Evolutionary conservation across 2,113 vertebrate genomes (phyloP), one percentile per base, ranked within the genome.

Genomic region (Brachionichthys hirsutus): DNA sequence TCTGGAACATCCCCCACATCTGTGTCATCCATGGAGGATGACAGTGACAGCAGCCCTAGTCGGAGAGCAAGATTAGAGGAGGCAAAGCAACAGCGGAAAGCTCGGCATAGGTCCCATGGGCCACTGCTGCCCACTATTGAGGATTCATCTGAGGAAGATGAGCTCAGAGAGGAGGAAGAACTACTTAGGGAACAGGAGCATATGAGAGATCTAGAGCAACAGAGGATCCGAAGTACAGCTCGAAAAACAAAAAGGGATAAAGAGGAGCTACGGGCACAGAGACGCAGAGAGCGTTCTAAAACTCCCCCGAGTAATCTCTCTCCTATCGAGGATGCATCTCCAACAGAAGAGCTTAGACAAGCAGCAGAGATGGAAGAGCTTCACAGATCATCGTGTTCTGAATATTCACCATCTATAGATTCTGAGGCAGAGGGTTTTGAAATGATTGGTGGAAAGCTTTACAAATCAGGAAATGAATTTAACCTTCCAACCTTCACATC

Each of bases 351-450:
- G 57, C 89, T 99, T 78, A 90, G 97, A 67, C 97, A 99, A 78
- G 97, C 97, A 0, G 97, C 97, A 0, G 97, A 99, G 87, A 99
- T 99, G 97, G 97, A 99, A 75, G 97, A 99, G 80, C 92, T 99
- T 18, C 97, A 99, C 55, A 92, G 97, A 70, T 99, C 97, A 7
- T 98, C 97, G 41, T 99, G 97, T 85, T 99, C 97, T 0, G 97
- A 99, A 73, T 98, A 98, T 81, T 99, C 97, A 0, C 97, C 97
- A n/a, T 97, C 96, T 10, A 91, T 99, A 7, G 97, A 99, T 77
- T 99, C 97, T 0, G 97, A 99, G 75, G 95, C 94, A 0, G 97
- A 99, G 72, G 94, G 94, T 43, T 94, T 93, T 54, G 97, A 99
- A 0, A 90, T 93, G 0, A 90, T 94, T 70, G 71, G 94, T 67